phyloP scores from a whole-genome alignment of 2,888 invertebrate species.

The Campoletis raptor region DNA sequence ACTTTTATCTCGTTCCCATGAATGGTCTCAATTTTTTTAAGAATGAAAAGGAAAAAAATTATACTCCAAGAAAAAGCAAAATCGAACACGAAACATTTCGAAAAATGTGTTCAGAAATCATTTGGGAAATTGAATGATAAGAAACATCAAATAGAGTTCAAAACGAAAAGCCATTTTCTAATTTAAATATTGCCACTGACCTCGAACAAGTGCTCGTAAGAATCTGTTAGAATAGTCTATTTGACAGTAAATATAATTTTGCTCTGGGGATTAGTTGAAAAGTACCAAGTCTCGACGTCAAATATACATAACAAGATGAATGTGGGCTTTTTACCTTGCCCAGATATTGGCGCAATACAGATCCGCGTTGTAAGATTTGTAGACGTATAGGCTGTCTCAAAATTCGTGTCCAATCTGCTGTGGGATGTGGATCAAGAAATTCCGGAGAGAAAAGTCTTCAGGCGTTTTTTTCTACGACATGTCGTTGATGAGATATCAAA shows the following conservation, averaged over 20 bases:
- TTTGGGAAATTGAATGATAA: background rate
- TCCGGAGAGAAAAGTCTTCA: background rate
- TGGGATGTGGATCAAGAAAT: background rate
- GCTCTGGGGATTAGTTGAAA: conserved; percentile 1
- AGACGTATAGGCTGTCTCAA: background rate
- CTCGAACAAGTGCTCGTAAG: conserved; percentile 10
- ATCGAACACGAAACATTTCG: background rate
- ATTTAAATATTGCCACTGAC: conserved; percentile 9
- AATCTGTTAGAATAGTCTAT: background rate
- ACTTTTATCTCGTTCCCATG: background rate
- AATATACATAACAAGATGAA: background rate
- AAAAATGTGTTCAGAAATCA: background rate
- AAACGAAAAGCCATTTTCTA: background rate
- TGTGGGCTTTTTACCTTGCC: conserved; percentile 28
- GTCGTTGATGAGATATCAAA: no score
- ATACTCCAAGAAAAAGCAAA: background rate
- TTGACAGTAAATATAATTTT: conserved; percentile 2
- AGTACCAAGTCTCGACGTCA: background rate
- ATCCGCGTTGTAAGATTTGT: conserved; percentile 29
- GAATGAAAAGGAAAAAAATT: background rate
- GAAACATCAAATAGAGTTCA: background rate
- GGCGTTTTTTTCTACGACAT: background rate
- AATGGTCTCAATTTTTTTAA: no score
- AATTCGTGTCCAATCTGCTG: background rate
- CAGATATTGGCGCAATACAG: conserved; percentile 50